These are phyloP conservation scores for Pseudopipra pipra DNA, from an alignment of 2,113 vertebrate genomes.

Conservation along the genomic window DNA sequence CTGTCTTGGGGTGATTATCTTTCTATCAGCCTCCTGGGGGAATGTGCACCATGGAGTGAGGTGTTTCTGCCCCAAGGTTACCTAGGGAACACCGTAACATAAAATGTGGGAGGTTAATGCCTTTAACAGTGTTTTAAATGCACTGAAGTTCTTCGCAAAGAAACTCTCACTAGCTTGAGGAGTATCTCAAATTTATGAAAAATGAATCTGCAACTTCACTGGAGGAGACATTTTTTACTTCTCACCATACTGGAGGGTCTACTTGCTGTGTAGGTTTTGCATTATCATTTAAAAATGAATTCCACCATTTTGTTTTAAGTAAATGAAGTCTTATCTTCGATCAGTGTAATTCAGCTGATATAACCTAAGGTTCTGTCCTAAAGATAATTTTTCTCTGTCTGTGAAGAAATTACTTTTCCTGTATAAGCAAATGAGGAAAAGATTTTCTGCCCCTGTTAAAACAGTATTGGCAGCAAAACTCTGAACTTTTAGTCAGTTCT, in stretches of 20 bases:
- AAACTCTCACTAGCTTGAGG: slow-evolving; percentile 36
- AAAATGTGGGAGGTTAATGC: slow-evolving; percentile 54
- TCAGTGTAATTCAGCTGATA: not conserved
- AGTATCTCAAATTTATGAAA: slow-evolving; percentile 13
- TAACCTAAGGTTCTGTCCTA: not conserved
- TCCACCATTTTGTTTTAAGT: not conserved
- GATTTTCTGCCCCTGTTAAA: not conserved
- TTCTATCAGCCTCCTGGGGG: not conserved
- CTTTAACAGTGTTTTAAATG: slow-evolving; percentile 46
- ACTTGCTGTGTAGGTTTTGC: not conserved
- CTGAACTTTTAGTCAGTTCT: not conserved
- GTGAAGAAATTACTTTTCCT: not conserved
- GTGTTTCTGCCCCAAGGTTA: slow-evolving; percentile 49
- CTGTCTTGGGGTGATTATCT: not conserved
- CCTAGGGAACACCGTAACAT: slow-evolving; percentile 50
- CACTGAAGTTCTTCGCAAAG: slow-evolving; percentile 31
- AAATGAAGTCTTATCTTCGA: not conserved
- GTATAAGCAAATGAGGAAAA: not conserved
- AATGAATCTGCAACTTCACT: not conserved
- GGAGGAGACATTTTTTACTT: not conserved
- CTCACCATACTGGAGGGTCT: not conserved
- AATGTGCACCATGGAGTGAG: not conserved
- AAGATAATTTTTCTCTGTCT: not conserved
- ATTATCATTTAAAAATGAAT: not conserved
- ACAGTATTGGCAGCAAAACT: not conserved